Percentiles rank a stretch among this genome's conserved stretches.
These are phyloP conservation scores for Incurvaria masculella DNA, from an alignment of 2,888 invertebrate species.

Conservation along the genomic window DNA sequence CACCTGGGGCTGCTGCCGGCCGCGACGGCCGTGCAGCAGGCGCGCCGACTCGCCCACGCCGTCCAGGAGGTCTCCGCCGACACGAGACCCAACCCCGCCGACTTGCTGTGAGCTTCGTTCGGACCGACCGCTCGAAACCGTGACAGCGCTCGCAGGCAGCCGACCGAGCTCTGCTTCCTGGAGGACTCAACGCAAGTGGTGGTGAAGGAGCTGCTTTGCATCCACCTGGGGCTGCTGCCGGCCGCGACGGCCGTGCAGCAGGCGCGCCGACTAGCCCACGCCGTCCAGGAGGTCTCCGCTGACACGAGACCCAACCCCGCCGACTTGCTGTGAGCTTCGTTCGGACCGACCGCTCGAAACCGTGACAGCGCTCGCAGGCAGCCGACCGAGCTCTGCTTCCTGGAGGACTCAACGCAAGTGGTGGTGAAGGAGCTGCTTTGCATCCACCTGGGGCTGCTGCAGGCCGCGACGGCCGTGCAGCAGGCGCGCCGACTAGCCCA, in stretches of 20 bases:
- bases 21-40: slow-evolving; percentile 84
- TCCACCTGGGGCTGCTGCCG: slow-evolving; percentile 82
- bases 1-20: slow-evolving; percentile 84
- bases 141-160: slow-evolving; percentile 38
- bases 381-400: slow-evolving; percentile 38
- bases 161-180: slow-evolving; percentile 40
- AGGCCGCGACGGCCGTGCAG: slow-evolving; percentile 83
- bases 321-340: slow-evolving; percentile 53
- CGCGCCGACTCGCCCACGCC: slow-evolving; percentile 76
- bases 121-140: too few relatives aligned
- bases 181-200: slow-evolving; percentile 32
- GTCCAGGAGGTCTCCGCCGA: slow-evolving; percentile 66
- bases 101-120: slow-evolving; percentile 53
- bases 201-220: slow-evolving; percentile 70
- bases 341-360: too few relatives aligned
- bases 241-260: slow-evolving; percentile 85
- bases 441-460: slow-evolving; percentile 78
- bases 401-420: slow-evolving; percentile 32
- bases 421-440: slow-evolving; percentile 68
- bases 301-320: slow-evolving; percentile 52
- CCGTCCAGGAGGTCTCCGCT: slow-evolving; percentile 67
- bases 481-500: slow-evolving; percentile 83
- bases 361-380: too few relatives aligned
- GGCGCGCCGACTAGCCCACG: slow-evolving; percentile 78
- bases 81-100: slow-evolving; percentile 51